Base-by-base conservation (phyloP, 2,888 invertebrate species). In the Stenolophus ochropezus region DNA sequence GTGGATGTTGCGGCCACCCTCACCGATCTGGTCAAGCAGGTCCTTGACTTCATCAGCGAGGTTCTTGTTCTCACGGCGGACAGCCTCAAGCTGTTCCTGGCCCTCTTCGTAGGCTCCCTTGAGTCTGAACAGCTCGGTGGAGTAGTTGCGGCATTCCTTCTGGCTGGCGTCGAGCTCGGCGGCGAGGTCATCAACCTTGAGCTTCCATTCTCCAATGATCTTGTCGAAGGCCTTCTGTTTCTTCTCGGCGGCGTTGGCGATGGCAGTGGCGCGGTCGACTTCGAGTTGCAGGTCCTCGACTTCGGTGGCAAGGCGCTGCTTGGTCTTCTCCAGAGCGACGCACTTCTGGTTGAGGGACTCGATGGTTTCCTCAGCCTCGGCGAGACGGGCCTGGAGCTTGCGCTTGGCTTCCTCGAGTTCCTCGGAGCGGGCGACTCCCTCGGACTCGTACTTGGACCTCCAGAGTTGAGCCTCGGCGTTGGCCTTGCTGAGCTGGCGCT, bases 221-320 rank as follows among this genome's bases (percentile, higher is more conserved):
- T 99, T 98, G 94, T 99, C 99, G 93, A 99, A 99, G 86, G 97
- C 97, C 92, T 98, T 98, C 92, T 99, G 99, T 91, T 98, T 99
- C 97, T 99, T 99, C 91, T 99, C 99, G 88, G 99, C 96, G 85
- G 97, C 97, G 89, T 96, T 96, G 90, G 98, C 98, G 89, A 97
- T 95, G 77, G 97, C 95, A 86, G 97, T 97, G 86, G 98, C 98
- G 89, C 98, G 95, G 92, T 99, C 99, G 88, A 98, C 98, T 91
- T 99, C 98, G 89, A 98, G 94, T 91, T 97, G 96, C 88, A 98
- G 93, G 90, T 99, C 99, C 90, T 99, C 99, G 88, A 99, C 96
- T 91, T 99, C 99, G 87, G 97, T 97, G 86, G 97, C 94, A 87
- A 99, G 93, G 86, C 98, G 95, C 91, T 97, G 96, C 92, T 98